These are phyloP conservation scores for Crypturellus undulatus DNA, from an alignment of 2,113 vertebrate species.

Conservation along the genomic window DNA sequence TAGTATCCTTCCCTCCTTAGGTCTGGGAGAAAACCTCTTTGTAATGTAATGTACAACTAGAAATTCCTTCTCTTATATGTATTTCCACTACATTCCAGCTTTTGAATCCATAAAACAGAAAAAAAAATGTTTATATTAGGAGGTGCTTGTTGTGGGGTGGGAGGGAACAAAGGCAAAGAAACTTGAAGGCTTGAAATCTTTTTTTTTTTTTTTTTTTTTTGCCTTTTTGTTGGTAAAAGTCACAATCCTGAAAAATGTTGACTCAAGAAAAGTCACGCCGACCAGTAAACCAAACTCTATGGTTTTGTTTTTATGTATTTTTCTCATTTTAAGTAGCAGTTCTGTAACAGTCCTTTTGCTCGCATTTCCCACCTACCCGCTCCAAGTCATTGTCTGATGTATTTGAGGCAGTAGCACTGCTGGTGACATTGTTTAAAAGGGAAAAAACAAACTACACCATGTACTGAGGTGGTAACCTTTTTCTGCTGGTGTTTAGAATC, in stretches of 20 bases:
- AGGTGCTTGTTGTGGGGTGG: constrained; percentile 39
- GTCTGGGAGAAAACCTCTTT: constrained; percentile 65
- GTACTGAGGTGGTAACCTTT: background rate
- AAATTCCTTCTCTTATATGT: constrained; percentile 65
- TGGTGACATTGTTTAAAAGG: background rate
- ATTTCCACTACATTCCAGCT: constrained; percentile 61
- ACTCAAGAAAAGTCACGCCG: background rate
- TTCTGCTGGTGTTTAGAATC: background rate
- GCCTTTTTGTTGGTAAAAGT: constrained; percentile 44
- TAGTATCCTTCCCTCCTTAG: constrained; percentile 65
- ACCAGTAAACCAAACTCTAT: background rate
- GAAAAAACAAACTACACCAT: background rate
- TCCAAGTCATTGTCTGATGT: background rate
- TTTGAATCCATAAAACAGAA: background rate
- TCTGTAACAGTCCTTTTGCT: background rate
- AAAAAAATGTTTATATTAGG: constrained; percentile 16
- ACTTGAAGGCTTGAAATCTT: constrained; percentile 41
- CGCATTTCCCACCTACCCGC: background rate
- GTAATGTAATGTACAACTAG: constrained; percentile 64
- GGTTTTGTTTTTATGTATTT: background rate
- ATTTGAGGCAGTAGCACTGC: background rate
- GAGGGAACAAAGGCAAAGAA: constrained; percentile 47
- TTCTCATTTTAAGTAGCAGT: background rate
- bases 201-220: background rate
- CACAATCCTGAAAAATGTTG: background rate